A percentile compares a stretch with the other conserved stretches of the same genome.
These are phyloP conservation scores for Cephalotes varians DNA, from an alignment of 2,888 invertebrate genomes.

Conservation along the genomic window DNA sequence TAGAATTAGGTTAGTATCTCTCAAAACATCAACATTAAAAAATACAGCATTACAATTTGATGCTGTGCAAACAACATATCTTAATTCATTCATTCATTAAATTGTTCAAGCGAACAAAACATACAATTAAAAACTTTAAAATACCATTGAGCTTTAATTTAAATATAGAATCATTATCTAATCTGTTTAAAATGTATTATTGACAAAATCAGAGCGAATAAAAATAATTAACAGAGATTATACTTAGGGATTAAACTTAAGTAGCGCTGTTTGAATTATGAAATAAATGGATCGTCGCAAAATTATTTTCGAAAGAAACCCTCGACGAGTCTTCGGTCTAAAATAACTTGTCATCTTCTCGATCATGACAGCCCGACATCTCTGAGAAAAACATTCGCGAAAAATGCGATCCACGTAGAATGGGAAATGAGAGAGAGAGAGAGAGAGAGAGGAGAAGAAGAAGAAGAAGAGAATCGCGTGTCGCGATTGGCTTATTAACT, in stretches of 20 bases:
- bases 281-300: not conserved
- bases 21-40: not conserved
- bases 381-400: constrained; percentile 13
- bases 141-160: not conserved
- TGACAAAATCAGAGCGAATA: not conserved
- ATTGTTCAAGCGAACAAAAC: not conserved
- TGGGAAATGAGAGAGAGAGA: not conserved
- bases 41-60: constrained; percentile 4
- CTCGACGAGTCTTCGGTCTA: not conserved
- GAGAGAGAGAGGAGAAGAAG: not conserved
- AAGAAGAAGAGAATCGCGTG: constrained; percentile 39
- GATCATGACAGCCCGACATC: constrained; percentile 7
- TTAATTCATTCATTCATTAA: not conserved
- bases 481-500: constrained; percentile 75
- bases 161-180: not conserved
- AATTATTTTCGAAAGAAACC: constrained; percentile 6
- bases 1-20: not conserved
- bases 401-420: constrained; percentile 34
- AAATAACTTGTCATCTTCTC: constrained; percentile 10
- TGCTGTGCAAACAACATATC: not conserved
- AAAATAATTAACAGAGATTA: not conserved
- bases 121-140: not conserved
- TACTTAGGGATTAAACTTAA: not conserved
- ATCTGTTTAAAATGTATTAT: not conserved
- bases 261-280: not conserved